A percentile compares a stretch with the other conserved stretches of the same genome.
phyloP scores from a whole-genome alignment of 2,113 vertebrate genomes.

The Chrysemys picta region DNA sequence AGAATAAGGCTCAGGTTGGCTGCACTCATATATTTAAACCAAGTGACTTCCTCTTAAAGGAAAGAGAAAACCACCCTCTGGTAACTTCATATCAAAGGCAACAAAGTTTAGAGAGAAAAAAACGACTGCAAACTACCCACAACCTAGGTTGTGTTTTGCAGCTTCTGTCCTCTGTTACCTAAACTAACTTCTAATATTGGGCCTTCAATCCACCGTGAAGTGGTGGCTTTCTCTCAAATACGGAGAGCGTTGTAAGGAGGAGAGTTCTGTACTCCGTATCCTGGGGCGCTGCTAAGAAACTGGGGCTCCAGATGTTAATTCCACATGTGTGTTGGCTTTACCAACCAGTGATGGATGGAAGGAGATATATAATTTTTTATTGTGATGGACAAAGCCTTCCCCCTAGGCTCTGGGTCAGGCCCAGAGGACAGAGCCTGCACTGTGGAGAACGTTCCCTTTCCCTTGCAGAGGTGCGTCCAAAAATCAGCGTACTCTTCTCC shows the following conservation, averaged over 20 bases:
- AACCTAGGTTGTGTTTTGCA: too few relatives aligned
- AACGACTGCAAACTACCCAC: not conserved
- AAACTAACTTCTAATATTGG: not conserved
- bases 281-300: not conserved
- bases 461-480: not conserved
- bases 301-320: not conserved
- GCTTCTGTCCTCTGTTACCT: too few relatives aligned
- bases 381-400: not conserved
- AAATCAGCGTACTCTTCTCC: not conserved
- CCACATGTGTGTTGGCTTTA: too few relatives aligned
- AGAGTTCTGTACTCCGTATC: not conserved
- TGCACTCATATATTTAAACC: not conserved
- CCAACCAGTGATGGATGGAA: not conserved
- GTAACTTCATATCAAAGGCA: too few relatives aligned
- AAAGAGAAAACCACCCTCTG: not conserved
- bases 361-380: too few relatives aligned
- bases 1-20: not conserved
- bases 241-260: not conserved
- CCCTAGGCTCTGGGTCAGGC: not conserved
- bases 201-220: not conserved
- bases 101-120: too few relatives aligned
- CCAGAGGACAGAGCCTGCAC: not conserved
- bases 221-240: not conserved
- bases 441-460: not conserved
- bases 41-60: not conserved